These are phyloP conservation scores for Brachirus orientalis DNA, from an alignment of 2,113 vertebrate species.

Conservation along the genomic window DNA sequence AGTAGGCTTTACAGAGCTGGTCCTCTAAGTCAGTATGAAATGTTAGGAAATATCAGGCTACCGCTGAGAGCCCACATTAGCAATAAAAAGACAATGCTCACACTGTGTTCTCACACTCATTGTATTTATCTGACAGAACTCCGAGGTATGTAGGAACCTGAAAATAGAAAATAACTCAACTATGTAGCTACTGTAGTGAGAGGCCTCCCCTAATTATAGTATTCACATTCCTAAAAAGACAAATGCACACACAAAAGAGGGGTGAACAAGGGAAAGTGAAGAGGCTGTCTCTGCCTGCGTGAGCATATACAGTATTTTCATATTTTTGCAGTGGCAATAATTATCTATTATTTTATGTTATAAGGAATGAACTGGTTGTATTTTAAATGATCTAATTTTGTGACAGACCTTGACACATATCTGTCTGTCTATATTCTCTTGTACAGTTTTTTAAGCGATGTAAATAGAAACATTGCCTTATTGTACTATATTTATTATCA, in stretches of 20 bases:
- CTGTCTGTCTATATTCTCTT: constrained; percentile 38
- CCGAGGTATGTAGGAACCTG: constrained; percentile 45
- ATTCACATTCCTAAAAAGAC: constrained; percentile 65
- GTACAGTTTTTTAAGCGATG: constrained; percentile 82
- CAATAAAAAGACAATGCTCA: constrained; percentile 37
- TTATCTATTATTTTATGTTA: constrained; percentile 47
- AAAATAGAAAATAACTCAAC: constrained; percentile 63
- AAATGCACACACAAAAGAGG: constrained; percentile 45
- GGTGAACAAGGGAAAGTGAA: constrained; percentile 26
- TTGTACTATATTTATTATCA: constrained; percentile 66
- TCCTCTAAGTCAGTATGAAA: constrained; percentile 40
- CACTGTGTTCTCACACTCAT: constrained; percentile 24
- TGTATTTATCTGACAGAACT: constrained; percentile 37
- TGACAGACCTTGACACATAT: constrained; percentile 25
- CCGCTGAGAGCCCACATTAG: constrained; percentile 20
- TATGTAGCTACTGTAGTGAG: constrained; percentile 63
- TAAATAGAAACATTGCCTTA: constrained; percentile 79
- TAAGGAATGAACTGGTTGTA: constrained; percentile 33
- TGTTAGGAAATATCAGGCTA: constrained; percentile 45
- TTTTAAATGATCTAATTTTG: constrained; percentile 33
- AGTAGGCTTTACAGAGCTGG: constrained; percentile 35
- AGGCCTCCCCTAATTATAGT: constrained; percentile 68
- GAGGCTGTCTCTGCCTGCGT: constrained; percentile 43
- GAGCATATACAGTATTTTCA: constrained; percentile 50
- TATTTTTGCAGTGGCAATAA: constrained; percentile 63